phyloP scores from a whole-genome alignment of 2,888 invertebrate species.

The Lagria hirta region DNA sequence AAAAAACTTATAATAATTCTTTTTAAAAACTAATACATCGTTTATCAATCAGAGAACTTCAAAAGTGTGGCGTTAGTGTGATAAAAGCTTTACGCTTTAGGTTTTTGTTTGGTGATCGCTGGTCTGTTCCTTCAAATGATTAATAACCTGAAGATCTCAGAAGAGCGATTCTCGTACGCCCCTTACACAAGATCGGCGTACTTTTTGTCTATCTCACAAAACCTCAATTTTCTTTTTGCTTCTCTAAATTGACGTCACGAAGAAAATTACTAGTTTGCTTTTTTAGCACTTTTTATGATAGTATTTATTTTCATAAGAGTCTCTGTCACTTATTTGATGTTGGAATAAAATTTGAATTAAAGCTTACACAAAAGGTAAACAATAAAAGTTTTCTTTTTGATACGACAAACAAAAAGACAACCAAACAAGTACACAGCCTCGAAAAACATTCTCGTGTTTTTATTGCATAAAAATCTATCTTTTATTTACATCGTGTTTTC shows the following conservation, averaged over 20 bases:
- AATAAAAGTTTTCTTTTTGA: too few relatives aligned
- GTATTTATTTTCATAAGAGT: conserved; percentile 40
- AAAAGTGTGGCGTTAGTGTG: conserved; percentile 9
- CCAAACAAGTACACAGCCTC: too few relatives aligned
- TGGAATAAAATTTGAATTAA: conserved; percentile 2
- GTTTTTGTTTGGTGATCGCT: conserved; percentile 33
- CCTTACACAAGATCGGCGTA: conserved; percentile 33
- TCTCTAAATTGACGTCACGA: conserved; percentile 39
- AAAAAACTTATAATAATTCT: conserved; percentile 16
- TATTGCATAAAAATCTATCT: conserved; percentile 5
- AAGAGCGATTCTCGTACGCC: conserved; percentile 32
- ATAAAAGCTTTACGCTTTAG: conserved; percentile 7
- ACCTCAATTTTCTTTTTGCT: conserved; percentile 44
- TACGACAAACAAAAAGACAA: too few relatives aligned
- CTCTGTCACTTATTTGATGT: conserved; percentile 20
- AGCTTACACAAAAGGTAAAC: too few relatives aligned
- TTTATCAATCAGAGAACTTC: conserved; percentile 8
- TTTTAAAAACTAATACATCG: conserved; percentile 8
- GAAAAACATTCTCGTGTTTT: too few relatives aligned
- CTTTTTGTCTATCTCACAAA: conserved; percentile 38
- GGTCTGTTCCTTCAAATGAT: conserved; percentile 35
- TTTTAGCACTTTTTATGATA: conserved; percentile 35
- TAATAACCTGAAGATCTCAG: conserved; percentile 34
- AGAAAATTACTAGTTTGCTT: conserved; percentile 38
- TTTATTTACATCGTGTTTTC: conserved; percentile 15